Evolutionary conservation across 2,888 invertebrate genomes (phyloP), one percentile per base, ranked within the genome.

Genomic region (Hirtodrosophila histrioides): DNA sequence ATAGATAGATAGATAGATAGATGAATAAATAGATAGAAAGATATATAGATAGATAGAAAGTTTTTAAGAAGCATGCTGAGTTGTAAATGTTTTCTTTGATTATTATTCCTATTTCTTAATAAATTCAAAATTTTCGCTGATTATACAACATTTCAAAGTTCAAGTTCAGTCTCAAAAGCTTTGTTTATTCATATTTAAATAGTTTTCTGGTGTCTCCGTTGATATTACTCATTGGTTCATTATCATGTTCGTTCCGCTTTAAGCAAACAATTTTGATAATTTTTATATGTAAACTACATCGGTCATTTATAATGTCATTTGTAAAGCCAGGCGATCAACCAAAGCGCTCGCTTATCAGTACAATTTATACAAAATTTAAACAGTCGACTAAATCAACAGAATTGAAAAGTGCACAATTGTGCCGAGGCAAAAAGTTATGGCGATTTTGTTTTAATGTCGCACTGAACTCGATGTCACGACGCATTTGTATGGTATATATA

Each of bases 341-440:
- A 31, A 31, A 31, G 7, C 48, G 36, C 23, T 6, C 45, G 60
- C 61, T 68, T 74, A 70, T 60, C 70, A 53, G 29, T 7, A 8
- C n/a, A 10, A 36, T 31, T 31, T 41, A 51, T 11, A 51, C 37
- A 39, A 39, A 8, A 2, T 7, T 33, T n/a, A 37, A 7, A 27
- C 11, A 41, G 17, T 1, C 17, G 17, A 17, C 1, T 17, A 17
- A 17, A 17, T 17, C 17, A 17, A 17, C 17, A 35, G 45, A 31
- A 49, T 23, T 4, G n/a, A 12, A 8, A 55, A 55, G 11, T 36
- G 10, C 45, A 49, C 29, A 33, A 33, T 33, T 31, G 31, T 2
- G 9, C 27, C 10, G 36, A 23, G 46, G 33, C 17, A 40, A 40
- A 46, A 29, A 17, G n/a, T n/a, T 33, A 8, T 33, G 27, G 35